Conservation (phyloP, 2,797 vertebrate species). For the Gymnodraco acuticeps region DNA sequence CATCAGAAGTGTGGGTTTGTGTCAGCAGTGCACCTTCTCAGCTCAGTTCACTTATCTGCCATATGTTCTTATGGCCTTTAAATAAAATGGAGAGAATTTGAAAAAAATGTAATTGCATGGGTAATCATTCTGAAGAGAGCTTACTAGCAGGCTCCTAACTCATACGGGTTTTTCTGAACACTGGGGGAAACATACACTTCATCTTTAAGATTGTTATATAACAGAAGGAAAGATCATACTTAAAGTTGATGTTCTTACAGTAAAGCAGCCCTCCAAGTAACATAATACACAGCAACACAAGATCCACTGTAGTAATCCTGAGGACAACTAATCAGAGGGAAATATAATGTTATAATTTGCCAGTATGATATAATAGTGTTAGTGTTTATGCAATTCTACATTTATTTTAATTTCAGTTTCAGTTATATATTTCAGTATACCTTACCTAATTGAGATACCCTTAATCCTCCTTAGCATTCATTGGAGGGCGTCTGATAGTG, state of each 20-base stretch:
- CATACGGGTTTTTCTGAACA: too few species aligned
- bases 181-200: background rate
- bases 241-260: background rate
- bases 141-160: too few species aligned
- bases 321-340: constrained; percentile 29
- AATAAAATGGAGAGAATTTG: too few species aligned
- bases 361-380: background rate
- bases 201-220: constrained; percentile 1
- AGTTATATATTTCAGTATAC: background rate
- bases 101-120: too few species aligned
- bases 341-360: background rate
- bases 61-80: too few species aligned
- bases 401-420: background rate
- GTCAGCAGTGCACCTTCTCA: too few species aligned
- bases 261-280: background rate
- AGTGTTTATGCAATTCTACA: background rate
- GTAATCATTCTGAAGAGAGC: too few species aligned
- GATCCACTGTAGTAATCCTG: background rate
- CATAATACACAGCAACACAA: constrained; percentile 29
- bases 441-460: constrained; percentile 13
- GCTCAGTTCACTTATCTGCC: too few species aligned
- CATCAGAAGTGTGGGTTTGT: too few species aligned
- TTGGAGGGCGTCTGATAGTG: constrained; percentile 1
- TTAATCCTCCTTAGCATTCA: background rate
- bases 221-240: constrained; percentile 22